These are phyloP conservation scores for Deroplatys truncata DNA, from an alignment of 2,888 invertebrate genomes.

Conservation along the genomic window DNA sequence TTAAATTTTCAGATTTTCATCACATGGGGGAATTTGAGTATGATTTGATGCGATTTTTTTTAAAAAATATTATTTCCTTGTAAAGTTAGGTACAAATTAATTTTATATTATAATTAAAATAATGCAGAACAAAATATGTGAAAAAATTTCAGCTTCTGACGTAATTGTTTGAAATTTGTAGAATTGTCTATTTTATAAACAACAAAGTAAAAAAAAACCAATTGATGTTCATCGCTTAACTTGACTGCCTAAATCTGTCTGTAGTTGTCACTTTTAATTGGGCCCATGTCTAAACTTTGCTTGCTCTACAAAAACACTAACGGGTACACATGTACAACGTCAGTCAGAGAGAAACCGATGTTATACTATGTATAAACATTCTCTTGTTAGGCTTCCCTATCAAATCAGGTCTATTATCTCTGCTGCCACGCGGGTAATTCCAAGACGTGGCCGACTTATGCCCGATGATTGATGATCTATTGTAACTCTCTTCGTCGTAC, in stretches of 20 bases:
- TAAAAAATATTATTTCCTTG: too few species aligned
- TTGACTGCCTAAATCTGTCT: not conserved
- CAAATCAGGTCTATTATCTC: not conserved
- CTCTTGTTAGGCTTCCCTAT: not conserved
- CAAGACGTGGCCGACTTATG: not conserved
- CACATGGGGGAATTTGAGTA: too few species aligned
- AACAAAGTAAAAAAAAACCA: too few species aligned
- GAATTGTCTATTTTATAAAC: too few species aligned
- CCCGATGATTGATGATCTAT: not conserved
- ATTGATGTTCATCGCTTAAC: not conserved
- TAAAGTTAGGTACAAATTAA: too few species aligned
- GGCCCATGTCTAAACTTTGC: not conserved
- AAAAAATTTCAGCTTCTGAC: too few species aligned
- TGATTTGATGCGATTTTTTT: too few species aligned
- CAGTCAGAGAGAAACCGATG: not conserved
- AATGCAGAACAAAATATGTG: too few species aligned
- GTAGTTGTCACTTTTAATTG: not conserved
- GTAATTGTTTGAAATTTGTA: too few species aligned
- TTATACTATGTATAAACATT: not conserved
- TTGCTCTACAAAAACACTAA: not conserved
- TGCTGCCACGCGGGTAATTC: not conserved
- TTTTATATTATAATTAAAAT: too few species aligned
- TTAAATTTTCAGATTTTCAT: too few species aligned
- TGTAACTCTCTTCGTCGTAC: not conserved
- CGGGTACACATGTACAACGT: not conserved